Percentiles rank a stretch among this genome's conserved stretches.
phyloP scores from a whole-genome alignment of 2,888 invertebrate genomes.

The Suillia variegata region DNA sequence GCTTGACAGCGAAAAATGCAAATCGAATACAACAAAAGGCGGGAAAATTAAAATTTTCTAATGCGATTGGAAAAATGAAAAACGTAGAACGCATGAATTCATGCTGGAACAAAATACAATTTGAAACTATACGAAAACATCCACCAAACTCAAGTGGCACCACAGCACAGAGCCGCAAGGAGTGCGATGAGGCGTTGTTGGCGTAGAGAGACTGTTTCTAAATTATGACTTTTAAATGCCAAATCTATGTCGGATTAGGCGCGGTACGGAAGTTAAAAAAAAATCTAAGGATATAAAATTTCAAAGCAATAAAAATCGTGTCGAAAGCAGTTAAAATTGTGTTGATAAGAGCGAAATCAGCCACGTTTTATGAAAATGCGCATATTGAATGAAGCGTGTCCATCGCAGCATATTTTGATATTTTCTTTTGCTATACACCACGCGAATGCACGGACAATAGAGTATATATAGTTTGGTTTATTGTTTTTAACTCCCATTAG shows the following conservation, averaged over 20 bases:
- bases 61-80: background rate
- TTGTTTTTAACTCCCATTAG: too few species aligned
- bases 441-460: background rate
- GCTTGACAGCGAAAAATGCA: constrained; percentile 14
- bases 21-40: constrained; percentile 11
- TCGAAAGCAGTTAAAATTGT: constrained; percentile 18
- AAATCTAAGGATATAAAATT: constrained; percentile 37
- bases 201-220: constrained; percentile 29
- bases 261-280: constrained; percentile 13
- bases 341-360: constrained; percentile 6
- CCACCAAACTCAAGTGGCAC: background rate
- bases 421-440: background rate
- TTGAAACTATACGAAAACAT: background rate
- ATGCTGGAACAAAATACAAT: background rate
- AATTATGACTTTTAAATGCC: constrained; percentile 38
- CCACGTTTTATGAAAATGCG: background rate
- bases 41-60: background rate
- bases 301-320: constrained; percentile 42
- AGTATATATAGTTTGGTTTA: too few species aligned
- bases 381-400: background rate
- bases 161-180: background rate
- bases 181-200: too few species aligned
- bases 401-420: background rate
- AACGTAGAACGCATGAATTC: background rate
- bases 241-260: constrained; percentile 26